A percentile compares a stretch with the other conserved stretches of the same genome.
These are phyloP conservation scores for Omphaloscelis lunosa DNA, from an alignment of 2,888 invertebrate genomes.

Conservation along the genomic window DNA sequence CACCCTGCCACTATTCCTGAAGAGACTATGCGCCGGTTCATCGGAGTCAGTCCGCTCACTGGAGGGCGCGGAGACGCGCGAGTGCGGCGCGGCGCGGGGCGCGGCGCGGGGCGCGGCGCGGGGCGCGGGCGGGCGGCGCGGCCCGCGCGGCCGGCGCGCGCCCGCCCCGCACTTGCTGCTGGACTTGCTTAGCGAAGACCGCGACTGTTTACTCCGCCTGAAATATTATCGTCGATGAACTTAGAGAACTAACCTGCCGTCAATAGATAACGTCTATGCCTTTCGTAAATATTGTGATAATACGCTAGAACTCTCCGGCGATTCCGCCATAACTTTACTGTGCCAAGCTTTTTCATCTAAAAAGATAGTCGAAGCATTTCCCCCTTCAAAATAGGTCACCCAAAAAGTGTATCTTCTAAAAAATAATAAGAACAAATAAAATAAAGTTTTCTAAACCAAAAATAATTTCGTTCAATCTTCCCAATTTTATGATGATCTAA, in stretches of 20 bases:
- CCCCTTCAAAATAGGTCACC: slow-evolving; percentile 40
- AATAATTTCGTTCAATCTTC: not conserved
- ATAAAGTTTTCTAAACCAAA: slow-evolving; percentile 12
- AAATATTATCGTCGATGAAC: slow-evolving; percentile 33
- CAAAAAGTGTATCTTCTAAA: slow-evolving; percentile 39
- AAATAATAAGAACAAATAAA: slow-evolving; percentile 46
- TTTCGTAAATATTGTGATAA: slow-evolving; percentile 40
- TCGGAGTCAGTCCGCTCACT: slow-evolving; percentile 87
- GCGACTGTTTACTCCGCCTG: slow-evolving; percentile 83
- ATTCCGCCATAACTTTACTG: slow-evolving; percentile 23
- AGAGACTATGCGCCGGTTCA: slow-evolving; percentile 79
- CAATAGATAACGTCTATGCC: slow-evolving; percentile 39
- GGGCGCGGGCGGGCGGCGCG: slow-evolving; percentile 66
- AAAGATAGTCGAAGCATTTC: slow-evolving; percentile 41
- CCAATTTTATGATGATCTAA: slow-evolving; percentile 6
- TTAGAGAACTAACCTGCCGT: slow-evolving; percentile 56
- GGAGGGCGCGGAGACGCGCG: slow-evolving; percentile 82
- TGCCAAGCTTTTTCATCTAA: slow-evolving; percentile 47
- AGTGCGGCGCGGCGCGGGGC: slow-evolving; percentile 50
- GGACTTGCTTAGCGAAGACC: slow-evolving; percentile 75
- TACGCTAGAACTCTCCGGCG: slow-evolving; percentile 33
- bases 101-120: slow-evolving; percentile 64
- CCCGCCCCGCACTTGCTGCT: slow-evolving; percentile 67
- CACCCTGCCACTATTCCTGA: slow-evolving; percentile 77
- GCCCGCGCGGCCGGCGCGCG: slow-evolving; percentile 69